Evolutionary conservation across 1,140 invertebrate species (phyloP), one percentile per base, ranked within the genome.

Genomic region (Cotesia vestalis): DNA sequence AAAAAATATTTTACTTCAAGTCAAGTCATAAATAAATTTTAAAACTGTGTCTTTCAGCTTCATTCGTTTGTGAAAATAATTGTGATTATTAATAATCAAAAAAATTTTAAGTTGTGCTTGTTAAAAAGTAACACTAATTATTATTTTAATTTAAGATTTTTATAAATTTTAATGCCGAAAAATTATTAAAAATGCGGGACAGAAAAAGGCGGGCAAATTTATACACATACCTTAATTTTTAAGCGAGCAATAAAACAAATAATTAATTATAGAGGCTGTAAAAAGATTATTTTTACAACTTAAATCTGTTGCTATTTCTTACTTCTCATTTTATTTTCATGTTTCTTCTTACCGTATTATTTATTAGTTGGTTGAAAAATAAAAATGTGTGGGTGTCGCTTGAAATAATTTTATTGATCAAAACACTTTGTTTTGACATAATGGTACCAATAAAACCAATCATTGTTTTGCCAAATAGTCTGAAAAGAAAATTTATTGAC

Each of bases 351-450:
- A 27, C n/a, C 51, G n/a, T 14, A 67, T 67, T 67, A 51, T 67
- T 67, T 67, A 51, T 67, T 40, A 53, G 66, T 67, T 67, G 27
- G 53, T 51, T 55, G 57, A 51, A 51, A 67, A 67, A 51, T 67
- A 27, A 51, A 27, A 55, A 40, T 51, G 40, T 46, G 11, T 46
- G 4, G 20, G 66, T 67, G 12, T 27, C 51, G 66, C 17, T 67
- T 67, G 66, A 67, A 67, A 67, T 51, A 67, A 17, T 67, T 67
- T 67, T 27, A 27, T 67, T 51, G 27, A 11, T n/a, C 14, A 51
- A 67, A 27, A 67, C 46, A 67, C 12, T 67, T 67, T 59, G 14
- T 2, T 59, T 67, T 51, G 66, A 67, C 34, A 35, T 67, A 55
- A 66, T 66, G 14, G 51, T 53, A 55, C 12, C 66, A 53, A 55